Base-by-base conservation (phyloP, 2,888 invertebrate genomes). In the Crepidodera aurea region DNA sequence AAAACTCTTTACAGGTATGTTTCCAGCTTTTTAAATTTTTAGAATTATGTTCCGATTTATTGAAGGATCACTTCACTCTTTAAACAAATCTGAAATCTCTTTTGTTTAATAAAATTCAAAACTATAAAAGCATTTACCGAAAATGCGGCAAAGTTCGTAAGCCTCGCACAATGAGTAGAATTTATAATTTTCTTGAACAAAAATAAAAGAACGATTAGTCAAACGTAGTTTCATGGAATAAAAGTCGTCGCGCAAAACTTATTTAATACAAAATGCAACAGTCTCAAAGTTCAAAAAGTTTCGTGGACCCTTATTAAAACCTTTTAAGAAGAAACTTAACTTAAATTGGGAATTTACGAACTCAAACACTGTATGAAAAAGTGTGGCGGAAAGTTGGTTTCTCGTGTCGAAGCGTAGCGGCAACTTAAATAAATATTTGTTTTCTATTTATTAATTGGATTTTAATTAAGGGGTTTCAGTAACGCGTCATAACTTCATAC, bases 221-320 rank as follows among this genome's bases (percentile, higher is more conserved):
- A 60, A 66, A 54, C 39, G 64, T 56, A 65, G 58, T 60, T 62
- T 60, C 55, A 62, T 62, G 42, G 60, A 48, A 46, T 42, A 60
- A 44, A 60, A 64, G 50, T 62, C 60, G 55, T 67, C 64, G 53
- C 60, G n/a, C 50, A 32, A 62, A 67, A 67, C 62, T 67, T 67
- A 58, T 67, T 64, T 62, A 67, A 67, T 67, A 62, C 58, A 58
- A 67, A 65, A 67, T 67, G 60, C 65, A 67, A 67, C 65, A 65
- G 65, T 59, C 51, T 58, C 54, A 53, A 57, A 63, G 53, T 63
- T 56, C 27, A 19, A 32, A 51, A 64, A 60, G 51, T 65, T 51
- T 25, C 44, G 13, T 34, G 51, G 39, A 54, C 60, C 65, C 65
- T 64, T 64, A 68, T 64, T 65, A 62, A 61, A 68, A 64, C 59